Evolutionary conservation across 2,888 invertebrate genomes (phyloP).

Genomic region (Lomographa bimaculata): DNA sequence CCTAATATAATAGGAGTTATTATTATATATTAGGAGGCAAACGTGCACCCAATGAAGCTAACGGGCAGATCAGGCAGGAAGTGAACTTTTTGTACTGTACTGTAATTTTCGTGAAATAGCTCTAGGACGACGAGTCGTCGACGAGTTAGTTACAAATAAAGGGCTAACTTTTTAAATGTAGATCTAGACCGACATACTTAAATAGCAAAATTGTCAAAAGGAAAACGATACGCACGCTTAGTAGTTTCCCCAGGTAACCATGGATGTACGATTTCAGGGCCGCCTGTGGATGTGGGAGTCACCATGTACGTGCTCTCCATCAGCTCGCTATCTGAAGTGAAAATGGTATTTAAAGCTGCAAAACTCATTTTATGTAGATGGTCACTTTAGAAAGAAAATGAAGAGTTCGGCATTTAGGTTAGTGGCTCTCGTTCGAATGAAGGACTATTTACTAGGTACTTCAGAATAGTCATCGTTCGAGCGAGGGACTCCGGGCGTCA

Average conservation of each 20-base stretch:
- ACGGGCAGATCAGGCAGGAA: too few relatives aligned
- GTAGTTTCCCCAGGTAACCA: conserved; percentile 51
- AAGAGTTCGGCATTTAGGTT: conserved; percentile 40
- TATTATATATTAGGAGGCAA: too few relatives aligned
- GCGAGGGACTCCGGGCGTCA: conserved; percentile 51
- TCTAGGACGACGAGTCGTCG: too few relatives aligned
- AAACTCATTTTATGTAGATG: conserved; percentile 60
- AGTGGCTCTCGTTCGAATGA: conserved; percentile 53
- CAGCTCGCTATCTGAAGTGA: conserved; percentile 92
- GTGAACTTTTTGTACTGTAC: too few relatives aligned
- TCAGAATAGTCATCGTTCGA: conserved; percentile 39
- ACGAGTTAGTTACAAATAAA: too few relatives aligned
- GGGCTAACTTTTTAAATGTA: too few relatives aligned
- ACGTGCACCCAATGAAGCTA: too few relatives aligned
- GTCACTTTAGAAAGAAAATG: conserved; percentile 47
- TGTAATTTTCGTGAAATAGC: too few relatives aligned
- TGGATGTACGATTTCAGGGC: conserved; percentile 84
- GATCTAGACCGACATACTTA: too few relatives aligned
- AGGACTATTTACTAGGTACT: conserved; percentile 27
- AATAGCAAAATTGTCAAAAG: too few relatives aligned
- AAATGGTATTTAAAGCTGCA: conserved; percentile 86
- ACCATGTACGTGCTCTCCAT: conserved; percentile 93
- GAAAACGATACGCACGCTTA: too few relatives aligned
- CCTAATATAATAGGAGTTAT: too few relatives aligned
- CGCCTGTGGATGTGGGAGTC: conserved; percentile 91